A percentile compares a stretch with the other conserved stretches of the same genome.
phyloP scores from a whole-genome alignment of 2,797 vertebrate species.

The Lateolabrax maculatus region DNA sequence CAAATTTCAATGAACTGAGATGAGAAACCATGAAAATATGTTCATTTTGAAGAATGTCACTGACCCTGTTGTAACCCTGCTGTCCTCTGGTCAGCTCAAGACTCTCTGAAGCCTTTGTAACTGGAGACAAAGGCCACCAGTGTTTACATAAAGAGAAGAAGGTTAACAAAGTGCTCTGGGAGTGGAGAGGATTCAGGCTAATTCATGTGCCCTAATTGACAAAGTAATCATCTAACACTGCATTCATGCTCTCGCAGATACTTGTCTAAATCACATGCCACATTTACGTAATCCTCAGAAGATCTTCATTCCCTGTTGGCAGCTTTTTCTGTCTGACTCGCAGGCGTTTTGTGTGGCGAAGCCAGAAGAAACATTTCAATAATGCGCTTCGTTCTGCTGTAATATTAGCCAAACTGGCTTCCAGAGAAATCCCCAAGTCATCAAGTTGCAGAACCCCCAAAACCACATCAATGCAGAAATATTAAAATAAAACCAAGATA shows the following conservation, averaged over 20 bases:
- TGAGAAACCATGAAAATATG: neutral
- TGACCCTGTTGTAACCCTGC: constrained; percentile 33
- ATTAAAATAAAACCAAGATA: constrained; percentile 72
- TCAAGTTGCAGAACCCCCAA: constrained; percentile 55
- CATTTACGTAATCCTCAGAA: constrained; percentile 74
- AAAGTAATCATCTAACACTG: constrained; percentile 66
- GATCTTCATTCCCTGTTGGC: constrained; percentile 64
- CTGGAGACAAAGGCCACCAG: constrained; percentile 31
- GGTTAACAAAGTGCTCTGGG: constrained; percentile 70
- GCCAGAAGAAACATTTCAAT: constrained; percentile 67
- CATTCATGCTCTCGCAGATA: constrained; percentile 62
- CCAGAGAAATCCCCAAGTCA: constrained; percentile 65
- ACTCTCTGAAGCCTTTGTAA: constrained; percentile 14
- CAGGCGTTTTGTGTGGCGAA: constrained; percentile 29
- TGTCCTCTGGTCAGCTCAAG: constrained; percentile 44
- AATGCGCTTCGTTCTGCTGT: constrained; percentile 56
- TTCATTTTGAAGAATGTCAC: neutral
- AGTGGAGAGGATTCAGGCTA: constrained; percentile 41
- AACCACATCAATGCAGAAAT: constrained; percentile 64
- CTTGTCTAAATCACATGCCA: constrained; percentile 70
- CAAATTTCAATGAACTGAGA: neutral
- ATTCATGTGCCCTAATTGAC: constrained; percentile 73
- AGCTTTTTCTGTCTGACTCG: constrained; percentile 51
- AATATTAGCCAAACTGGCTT: constrained; percentile 67
- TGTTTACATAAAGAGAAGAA: constrained; percentile 57